Conservation (phyloP, 2,797 vertebrate species). For the Pangasius larnaudii region DNA sequence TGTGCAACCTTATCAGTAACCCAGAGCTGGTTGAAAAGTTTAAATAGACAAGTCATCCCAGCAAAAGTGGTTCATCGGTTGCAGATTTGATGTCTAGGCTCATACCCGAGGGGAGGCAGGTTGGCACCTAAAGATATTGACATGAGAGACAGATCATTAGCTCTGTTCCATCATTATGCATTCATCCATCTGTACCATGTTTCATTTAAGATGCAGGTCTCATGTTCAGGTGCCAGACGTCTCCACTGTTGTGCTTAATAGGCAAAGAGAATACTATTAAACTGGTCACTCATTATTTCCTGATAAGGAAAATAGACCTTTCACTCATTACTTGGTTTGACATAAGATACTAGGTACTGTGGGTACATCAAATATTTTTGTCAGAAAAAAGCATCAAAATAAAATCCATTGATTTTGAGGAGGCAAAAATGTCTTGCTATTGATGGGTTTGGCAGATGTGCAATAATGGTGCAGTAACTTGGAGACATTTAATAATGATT, state of each 20-base stretch:
- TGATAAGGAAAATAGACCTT: slow-evolving; percentile 35
- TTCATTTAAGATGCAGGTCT: slow-evolving; percentile 54
- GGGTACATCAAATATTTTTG: slow-evolving; percentile 37
- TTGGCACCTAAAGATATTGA: slow-evolving; percentile 65
- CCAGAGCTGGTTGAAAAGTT: slow-evolving; percentile 50
- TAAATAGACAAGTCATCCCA: slow-evolving; percentile 51
- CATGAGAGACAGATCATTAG: slow-evolving; percentile 64
- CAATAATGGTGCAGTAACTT: slow-evolving; percentile 50
- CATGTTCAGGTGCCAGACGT: slow-evolving; percentile 53
- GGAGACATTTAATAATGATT: slow-evolving; percentile 23
- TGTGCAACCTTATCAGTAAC: slow-evolving; percentile 12
- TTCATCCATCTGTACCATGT: slow-evolving; percentile 48
- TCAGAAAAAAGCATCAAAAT: slow-evolving; percentile 21
- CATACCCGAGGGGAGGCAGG: slow-evolving; percentile 60
- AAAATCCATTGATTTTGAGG: slow-evolving; percentile 45
- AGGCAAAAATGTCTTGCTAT: slow-evolving; percentile 29
- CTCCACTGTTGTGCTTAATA: slow-evolving; percentile 49
- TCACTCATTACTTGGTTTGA: slow-evolving; percentile 49
- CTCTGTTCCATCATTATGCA: slow-evolving; percentile 49
- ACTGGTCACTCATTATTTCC: slow-evolving; percentile 31
- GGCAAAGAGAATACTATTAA: slow-evolving; percentile 36
- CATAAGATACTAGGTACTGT: slow-evolving; percentile 34
- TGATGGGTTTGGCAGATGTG: slow-evolving; percentile 28
- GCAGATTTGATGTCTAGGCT: slow-evolving; percentile 60
- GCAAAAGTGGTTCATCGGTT: slow-evolving; percentile 59